Conservation (phyloP, 2,797 vertebrate genomes). For the Heliangelus exortis region DNA sequence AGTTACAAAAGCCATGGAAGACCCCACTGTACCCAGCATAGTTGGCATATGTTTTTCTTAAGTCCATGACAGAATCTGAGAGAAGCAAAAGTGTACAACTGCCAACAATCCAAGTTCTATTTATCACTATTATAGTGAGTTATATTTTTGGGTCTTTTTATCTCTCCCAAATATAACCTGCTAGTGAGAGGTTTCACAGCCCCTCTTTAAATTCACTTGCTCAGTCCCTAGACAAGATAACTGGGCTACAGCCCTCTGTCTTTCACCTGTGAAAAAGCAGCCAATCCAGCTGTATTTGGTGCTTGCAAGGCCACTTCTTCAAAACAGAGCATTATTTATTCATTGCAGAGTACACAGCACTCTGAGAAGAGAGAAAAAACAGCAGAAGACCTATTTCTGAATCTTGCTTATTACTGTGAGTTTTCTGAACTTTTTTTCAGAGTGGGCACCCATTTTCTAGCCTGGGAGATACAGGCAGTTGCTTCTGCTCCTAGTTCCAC, state of each 20-base stretch:
- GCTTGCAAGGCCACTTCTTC: constrained; percentile 11
- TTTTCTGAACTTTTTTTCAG: neutral
- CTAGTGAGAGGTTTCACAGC: neutral
- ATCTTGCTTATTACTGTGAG: constrained; percentile 1
- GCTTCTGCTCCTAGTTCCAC: neutral
- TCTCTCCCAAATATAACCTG: neutral
- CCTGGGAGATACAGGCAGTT: neutral
- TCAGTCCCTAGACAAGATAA: neutral
- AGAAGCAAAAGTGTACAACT: neutral
- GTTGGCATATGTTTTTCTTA: neutral
- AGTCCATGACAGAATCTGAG: neutral
- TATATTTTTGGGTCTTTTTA: neutral
- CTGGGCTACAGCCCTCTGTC: neutral
- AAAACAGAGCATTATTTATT: constrained; percentile 52
- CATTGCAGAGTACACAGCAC: neutral
- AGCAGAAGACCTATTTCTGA: constrained; percentile 9
- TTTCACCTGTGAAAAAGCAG: constrained; percentile 27
- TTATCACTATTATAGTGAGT: neutral
- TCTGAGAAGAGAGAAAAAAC: neutral
- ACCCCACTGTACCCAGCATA: accelerated
- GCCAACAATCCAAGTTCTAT: neutral
- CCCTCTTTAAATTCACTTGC: neutral
- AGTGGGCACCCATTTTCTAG: neutral
- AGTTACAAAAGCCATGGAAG: neutral
- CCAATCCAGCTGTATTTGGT: neutral